Base-by-base conservation (phyloP, 2,113 vertebrate genomes). In the Ciconia boyciana region DNA sequence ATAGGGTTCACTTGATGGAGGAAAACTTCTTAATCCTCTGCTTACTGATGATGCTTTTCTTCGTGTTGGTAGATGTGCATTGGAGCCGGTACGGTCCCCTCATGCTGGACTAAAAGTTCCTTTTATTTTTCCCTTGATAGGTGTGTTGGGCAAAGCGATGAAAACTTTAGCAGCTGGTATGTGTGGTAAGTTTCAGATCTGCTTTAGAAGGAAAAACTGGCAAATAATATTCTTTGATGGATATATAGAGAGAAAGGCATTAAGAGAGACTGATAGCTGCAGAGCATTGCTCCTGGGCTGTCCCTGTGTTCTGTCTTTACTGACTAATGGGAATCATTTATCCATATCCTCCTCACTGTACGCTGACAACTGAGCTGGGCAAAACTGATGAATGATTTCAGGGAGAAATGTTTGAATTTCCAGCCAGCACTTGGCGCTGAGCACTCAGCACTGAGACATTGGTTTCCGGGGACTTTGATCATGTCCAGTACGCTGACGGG, bases 131-230 rank as follows among this genome's bases (percentile, higher is more conserved):
- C 12, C 87, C 84, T 93, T 76, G 76, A 46, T 55, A 98, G 98
- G 91, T 98, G 96, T 19, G 2, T 66, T 13, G 39, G 55, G 80
- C 96, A 94, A 68, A 94, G 77, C 0, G 2, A 97, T 57, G 96
- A 94, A 51, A 95, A 96, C 51, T 76, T 96, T 12, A 96, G 76
- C 74, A 96, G 36, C 89, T 98, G 97, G 98, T 95, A 96, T 68
- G 87, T 98, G 78, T 98, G 98, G 98, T 98, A 97, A 98, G 98
- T 71, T 79, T 87, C 74, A 85, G 79, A 74, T 62, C 54, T 91
- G 70, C 39, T 95, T 90, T 87, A 74, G 66, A 85, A 57, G 26
- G 52, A 39, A 88, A 88, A 91, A 62, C 48, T 88, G 78, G 39
- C 62, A 94, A 93, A 91, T 86, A 92, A 94, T 88, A 83, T 94